Percentiles rank a stretch among this genome's conserved stretches.
These are phyloP conservation scores for Erannis defoliaria DNA, from an alignment of 2,888 invertebrate species.

Conservation along the genomic window DNA sequence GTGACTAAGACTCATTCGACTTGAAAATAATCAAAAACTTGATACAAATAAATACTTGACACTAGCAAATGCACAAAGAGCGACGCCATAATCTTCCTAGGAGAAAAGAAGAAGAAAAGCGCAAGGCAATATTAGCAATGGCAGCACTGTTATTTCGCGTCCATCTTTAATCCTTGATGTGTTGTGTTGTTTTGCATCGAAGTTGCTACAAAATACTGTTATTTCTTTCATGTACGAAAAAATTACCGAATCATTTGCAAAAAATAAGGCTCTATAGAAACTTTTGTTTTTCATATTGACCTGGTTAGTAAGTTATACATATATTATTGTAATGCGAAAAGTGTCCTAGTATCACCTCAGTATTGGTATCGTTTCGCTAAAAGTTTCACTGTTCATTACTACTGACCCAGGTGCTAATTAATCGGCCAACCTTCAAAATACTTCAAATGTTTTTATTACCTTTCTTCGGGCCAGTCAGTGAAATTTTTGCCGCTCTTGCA, in stretches of 20 bases:
- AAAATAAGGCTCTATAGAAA: slow-evolving; percentile 36
- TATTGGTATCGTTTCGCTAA: slow-evolving; percentile 79
- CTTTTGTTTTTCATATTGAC: slow-evolving; percentile 49
- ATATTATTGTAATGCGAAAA: slow-evolving; percentile 47
- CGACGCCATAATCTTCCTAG: too few species aligned
- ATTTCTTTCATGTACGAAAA: slow-evolving; percentile 37
- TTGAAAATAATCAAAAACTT: too few species aligned
- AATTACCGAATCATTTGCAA: slow-evolving; percentile 37
- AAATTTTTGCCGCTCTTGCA: slow-evolving; percentile 42
- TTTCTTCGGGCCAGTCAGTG: slow-evolving; percentile 56
- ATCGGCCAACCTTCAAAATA: slow-evolving; percentile 73
- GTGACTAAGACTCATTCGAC: too few species aligned
- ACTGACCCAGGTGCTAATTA: slow-evolving; percentile 82
- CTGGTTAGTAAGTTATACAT: slow-evolving; percentile 49
- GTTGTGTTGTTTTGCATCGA: slow-evolving; percentile 78
- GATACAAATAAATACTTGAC: too few species aligned
- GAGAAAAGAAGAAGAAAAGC: too few species aligned
- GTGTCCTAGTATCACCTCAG: slow-evolving; percentile 83
- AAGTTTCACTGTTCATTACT: slow-evolving; percentile 81
- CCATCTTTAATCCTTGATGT: slow-evolving; percentile 85
- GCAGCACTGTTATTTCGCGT: slow-evolving; percentile 60
- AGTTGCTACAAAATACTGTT: slow-evolving; percentile 63
- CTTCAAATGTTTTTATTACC: slow-evolving; percentile 72
- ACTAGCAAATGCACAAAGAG: too few species aligned
- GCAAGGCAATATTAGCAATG: too few species aligned